Evolutionary conservation across 2,113 vertebrate genomes (phyloP).

Genomic region (Vulpes vulpes): DNA sequence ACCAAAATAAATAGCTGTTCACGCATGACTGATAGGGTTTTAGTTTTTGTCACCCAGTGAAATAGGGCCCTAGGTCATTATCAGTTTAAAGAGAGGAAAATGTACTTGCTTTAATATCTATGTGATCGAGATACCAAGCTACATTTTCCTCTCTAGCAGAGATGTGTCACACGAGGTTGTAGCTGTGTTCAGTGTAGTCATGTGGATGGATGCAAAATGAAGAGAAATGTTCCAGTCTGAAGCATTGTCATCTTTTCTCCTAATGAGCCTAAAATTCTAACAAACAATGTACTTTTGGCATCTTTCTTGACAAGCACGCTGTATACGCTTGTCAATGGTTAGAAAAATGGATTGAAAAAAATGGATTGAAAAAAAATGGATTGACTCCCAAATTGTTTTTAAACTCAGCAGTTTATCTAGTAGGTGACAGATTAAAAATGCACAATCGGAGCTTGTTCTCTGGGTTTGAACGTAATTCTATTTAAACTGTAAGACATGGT

Average conservation of each 20-base stretch:
- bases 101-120: conserved; percentile 74
- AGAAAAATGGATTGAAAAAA: conserved; percentile 87
- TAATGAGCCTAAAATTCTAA: conserved; percentile 92
- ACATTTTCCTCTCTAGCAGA: conserved; percentile 61
- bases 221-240: conserved; percentile 85
- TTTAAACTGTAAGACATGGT: conserved; percentile 98
- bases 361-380: too few species aligned
- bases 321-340: conserved; percentile 89
- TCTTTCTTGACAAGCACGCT: conserved; percentile 89
- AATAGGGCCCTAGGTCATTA: conserved; percentile 79
- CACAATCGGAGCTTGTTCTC: conserved; percentile 94
- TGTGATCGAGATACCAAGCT: conserved; percentile 84
- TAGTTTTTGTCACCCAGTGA: conserved; percentile 72
- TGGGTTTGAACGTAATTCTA: conserved; percentile 94
- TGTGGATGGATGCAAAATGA: conserved; percentile 84
- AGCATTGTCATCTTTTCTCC: conserved; percentile 90
- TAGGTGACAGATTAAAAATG: conserved; percentile 95
- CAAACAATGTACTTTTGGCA: conserved; percentile 92
- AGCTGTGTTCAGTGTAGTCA: conserved; percentile 79
- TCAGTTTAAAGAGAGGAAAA: conserved; percentile 62
- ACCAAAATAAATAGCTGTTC: conserved; percentile 85
- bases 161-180: conserved; percentile 76
- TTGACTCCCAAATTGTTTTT: conserved; percentile 94
- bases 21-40: conserved; percentile 81
- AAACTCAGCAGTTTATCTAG: conserved; percentile 95